Evolutionary conservation across 2,113 vertebrate species (phyloP), one percentile per base, ranked within the genome.

Genomic region (Xiphias gladius): DNA sequence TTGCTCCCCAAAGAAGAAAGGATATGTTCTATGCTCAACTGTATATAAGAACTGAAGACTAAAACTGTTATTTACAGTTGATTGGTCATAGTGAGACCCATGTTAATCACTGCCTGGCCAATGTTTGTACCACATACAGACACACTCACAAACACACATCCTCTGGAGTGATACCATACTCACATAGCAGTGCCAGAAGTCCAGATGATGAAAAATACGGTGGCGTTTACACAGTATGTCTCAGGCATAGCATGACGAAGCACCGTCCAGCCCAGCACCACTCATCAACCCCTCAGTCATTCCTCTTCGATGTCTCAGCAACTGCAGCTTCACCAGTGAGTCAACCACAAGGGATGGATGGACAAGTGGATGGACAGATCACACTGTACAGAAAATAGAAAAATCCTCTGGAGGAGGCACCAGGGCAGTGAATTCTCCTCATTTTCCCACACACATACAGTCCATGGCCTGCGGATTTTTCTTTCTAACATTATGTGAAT

Each of bases 221-320:
- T 93, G 90, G 90, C 82, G 67, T 93, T 94, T 93, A 92, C 94
- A 94, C 92, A 93, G 89, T 93, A 90, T 88, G 93, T 93, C 93
- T 95, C 93, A 94, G 94, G 94, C 93, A 88, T 85, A 92, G 88
- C 86, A 86, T 37, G 88, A 85, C 80, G 84, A 85, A 87, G 86
- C 83, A 83, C 85, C 59, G 90, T 85, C 85, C 73, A 11, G 81
- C 71, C 72, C 84, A 48, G 78, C 86, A 64, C 66, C 32, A 43
- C 70, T 76, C 86, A 54, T 69, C 80, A 2, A 62, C 11, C 76
- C 63, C 76, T 65, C 85, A 80, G 76, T 82, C 85, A 22, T 46
- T 76, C 80, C 76, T 71, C 74, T 79, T 79, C 46, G 19, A 84
- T n/a, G 54, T 73, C 87, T 91, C 90, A 85, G 86, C 81, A 28